phyloP scores from a whole-genome alignment of 2,113 vertebrate genomes.

The Engraulis encrasicolus region DNA sequence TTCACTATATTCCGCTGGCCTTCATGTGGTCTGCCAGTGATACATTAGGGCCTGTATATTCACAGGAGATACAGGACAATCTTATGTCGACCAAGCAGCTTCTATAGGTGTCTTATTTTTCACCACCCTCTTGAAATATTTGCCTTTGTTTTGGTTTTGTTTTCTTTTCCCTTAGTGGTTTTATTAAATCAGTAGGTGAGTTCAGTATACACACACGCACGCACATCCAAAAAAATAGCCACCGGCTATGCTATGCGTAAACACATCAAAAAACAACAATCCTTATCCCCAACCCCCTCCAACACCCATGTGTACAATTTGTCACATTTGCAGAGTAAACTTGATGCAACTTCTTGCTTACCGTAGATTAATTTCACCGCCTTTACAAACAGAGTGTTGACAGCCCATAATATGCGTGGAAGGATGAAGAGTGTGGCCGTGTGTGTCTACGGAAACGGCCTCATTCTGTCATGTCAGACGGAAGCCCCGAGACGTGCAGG shows the following conservation, averaged over 20 bases:
- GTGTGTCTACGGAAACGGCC: conserved; percentile 58
- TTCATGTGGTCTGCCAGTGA: neutral
- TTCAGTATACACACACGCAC: conserved; percentile 52
- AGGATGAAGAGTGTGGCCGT: conserved; percentile 43
- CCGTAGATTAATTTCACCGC: conserved; percentile 61
- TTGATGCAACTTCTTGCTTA: conserved; percentile 70
- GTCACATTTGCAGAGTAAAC: conserved; percentile 70
- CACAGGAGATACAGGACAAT: conserved; percentile 47
- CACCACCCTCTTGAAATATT: conserved; percentile 62
- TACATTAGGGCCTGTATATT: conserved; percentile 6
- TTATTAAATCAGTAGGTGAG: conserved; percentile 55
- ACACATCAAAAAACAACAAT: conserved; percentile 62
- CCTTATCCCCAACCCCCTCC: no score
- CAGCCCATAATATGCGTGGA: conserved; percentile 54
- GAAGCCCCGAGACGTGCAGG: neutral
- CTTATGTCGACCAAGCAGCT: conserved; percentile 33
- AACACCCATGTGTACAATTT: conserved; percentile 57
- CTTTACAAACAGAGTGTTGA: conserved; percentile 65
- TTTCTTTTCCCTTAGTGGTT: conserved; percentile 70
- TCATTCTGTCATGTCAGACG: conserved; percentile 76
- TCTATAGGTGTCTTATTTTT: conserved; percentile 1
- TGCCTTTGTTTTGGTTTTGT: conserved; percentile 42
- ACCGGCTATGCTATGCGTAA: conserved; percentile 63
- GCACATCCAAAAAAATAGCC: conserved; percentile 70
- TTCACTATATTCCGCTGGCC: neutral